A percentile compares a stretch with the other conserved stretches of the same genome.
phyloP scores from a whole-genome alignment of 2,797 vertebrate species.

The Rhinella marina region DNA sequence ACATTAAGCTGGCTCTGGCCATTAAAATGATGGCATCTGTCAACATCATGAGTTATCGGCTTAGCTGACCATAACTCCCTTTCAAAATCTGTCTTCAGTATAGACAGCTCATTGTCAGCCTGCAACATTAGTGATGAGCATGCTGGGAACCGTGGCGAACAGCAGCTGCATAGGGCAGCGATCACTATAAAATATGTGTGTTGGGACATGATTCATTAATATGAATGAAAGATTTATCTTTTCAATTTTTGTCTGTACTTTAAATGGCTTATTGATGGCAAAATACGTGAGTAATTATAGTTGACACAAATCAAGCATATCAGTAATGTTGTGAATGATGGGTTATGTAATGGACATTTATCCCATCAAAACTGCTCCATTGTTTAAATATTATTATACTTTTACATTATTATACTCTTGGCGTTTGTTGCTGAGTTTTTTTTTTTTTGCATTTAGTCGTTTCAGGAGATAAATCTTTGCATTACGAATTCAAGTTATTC shows the following conservation, averaged over 20 bases:
- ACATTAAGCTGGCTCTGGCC: constrained; percentile 75
- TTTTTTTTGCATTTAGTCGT: neutral
- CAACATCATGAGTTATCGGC: constrained; percentile 74
- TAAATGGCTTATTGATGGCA: constrained; percentile 40
- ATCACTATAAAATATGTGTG: constrained; percentile 24
- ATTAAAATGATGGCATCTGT: constrained; percentile 75
- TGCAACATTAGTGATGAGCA: constrained; percentile 44
- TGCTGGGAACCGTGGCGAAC: constrained; percentile 40
- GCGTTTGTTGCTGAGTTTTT: neutral
- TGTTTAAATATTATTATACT: neutral
- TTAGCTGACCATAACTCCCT: constrained; percentile 70
- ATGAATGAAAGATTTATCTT: constrained; percentile 47
- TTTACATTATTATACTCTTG: neutral
- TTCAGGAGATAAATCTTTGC: neutral
- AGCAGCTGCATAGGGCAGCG: constrained; percentile 33
- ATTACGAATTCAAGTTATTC: neutral
- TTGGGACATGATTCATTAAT: constrained; percentile 45
- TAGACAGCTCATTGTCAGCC: constrained; percentile 63
- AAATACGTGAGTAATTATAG: constrained; percentile 35
- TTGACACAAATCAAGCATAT: constrained; percentile 17
- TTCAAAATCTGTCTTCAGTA: constrained; percentile 65
- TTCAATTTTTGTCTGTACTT: constrained; percentile 16
- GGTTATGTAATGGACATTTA: neutral
- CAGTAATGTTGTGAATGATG: neutral
- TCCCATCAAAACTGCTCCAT: neutral